Percentiles rank a stretch among this genome's conserved stretches.
These are phyloP conservation scores for Drosophila pseudoananassae DNA, from an alignment of 1,140 invertebrate species.

Conservation along the genomic window DNA sequence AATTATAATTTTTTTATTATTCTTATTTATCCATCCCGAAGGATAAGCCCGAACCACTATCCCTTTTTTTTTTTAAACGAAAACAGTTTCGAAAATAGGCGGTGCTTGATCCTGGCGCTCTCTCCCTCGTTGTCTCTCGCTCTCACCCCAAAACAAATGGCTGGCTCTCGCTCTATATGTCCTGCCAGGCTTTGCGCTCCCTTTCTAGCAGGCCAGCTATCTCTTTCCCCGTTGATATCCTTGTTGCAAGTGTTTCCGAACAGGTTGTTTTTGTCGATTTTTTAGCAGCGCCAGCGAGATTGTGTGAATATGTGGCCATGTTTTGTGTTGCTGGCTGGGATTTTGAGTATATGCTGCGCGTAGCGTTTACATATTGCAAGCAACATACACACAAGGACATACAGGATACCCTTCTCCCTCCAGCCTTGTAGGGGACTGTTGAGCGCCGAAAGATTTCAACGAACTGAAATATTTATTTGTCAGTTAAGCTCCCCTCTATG, in stretches of 20 bases:
- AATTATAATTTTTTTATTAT: no score
- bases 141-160: slow-evolving; percentile 33
- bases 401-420: background rate
- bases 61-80: background rate
- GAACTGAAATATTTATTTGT: slow-evolving; percentile 74
- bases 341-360: slow-evolving; percentile 79
- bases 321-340: slow-evolving; percentile 58
- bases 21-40: no score
- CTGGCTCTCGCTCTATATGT: slow-evolving; percentile 25
- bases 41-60: slow-evolving; percentile 50
- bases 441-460: slow-evolving; percentile 72
- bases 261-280: slow-evolving; percentile 84
- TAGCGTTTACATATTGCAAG: slow-evolving; percentile 77
- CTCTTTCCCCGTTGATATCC: slow-evolving; percentile 62
- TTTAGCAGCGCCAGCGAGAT: slow-evolving; percentile 76
- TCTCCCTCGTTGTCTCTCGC: slow-evolving; percentile 29
- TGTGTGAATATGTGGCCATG: slow-evolving; percentile 77
- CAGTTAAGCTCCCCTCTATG: slow-evolving; percentile 36
- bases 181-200: slow-evolving; percentile 18
- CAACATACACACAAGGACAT: slow-evolving; percentile 26
- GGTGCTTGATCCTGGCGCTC: slow-evolving; percentile 54
- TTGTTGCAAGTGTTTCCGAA: slow-evolving; percentile 83
- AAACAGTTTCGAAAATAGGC: slow-evolving; percentile 68
- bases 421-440: slow-evolving; percentile 44
- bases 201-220: slow-evolving; percentile 20